phyloP scores from a whole-genome alignment of 2,797 vertebrate species.

The Martes flavigula region DNA sequence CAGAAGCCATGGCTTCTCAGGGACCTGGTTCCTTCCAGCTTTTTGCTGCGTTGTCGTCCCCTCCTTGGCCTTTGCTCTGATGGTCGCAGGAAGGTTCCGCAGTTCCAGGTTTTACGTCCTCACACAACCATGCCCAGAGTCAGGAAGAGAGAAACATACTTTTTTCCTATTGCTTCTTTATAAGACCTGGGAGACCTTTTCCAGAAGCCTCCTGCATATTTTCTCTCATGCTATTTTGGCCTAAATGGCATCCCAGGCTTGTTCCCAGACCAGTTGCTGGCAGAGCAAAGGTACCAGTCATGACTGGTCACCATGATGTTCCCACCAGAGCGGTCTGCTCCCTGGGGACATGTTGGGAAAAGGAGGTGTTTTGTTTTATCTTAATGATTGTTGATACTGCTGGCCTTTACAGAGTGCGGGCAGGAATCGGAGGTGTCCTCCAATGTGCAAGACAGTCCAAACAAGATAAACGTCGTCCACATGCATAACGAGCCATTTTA shows the following conservation, averaged over 20 bases:
- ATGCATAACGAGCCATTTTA: not conserved
- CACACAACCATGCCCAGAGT: not conserved
- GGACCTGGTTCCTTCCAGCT: not conserved
- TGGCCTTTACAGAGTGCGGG: not conserved
- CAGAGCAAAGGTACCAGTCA: not conserved
- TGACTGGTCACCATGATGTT: not conserved
- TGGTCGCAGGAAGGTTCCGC: not conserved
- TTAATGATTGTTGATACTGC: not conserved
- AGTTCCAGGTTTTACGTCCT: no score
- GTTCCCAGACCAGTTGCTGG: not conserved
- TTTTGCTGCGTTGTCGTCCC: no score
- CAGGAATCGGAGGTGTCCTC: not conserved
- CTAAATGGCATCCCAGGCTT: not conserved
- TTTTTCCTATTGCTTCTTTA: not conserved
- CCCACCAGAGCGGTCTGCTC: not conserved
- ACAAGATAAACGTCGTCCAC: not conserved
- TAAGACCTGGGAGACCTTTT: not conserved
- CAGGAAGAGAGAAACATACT: not conserved
- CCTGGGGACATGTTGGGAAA: not conserved
- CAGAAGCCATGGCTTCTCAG: fast-evolving
- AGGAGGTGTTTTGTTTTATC: not conserved
- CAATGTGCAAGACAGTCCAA: not conserved
- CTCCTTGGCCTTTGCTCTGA: fast-evolving
- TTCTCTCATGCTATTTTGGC: not conserved
- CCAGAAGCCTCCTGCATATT: not conserved